Percentiles rank a stretch among this genome's conserved stretches.
Evolutionary conservation across 2,797 vertebrate species (phyloP).

Genomic region (Oreochromis grahami): DNA sequence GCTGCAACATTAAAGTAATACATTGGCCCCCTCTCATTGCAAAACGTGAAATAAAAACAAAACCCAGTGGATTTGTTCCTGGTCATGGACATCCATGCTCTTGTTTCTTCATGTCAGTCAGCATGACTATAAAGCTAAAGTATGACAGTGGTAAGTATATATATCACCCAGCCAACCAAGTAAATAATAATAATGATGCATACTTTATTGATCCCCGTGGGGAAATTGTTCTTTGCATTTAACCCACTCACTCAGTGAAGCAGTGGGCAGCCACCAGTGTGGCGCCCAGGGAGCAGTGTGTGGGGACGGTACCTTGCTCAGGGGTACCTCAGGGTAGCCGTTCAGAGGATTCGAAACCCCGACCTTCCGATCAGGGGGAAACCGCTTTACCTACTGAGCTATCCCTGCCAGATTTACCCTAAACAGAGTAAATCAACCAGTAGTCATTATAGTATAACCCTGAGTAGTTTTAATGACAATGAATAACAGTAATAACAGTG

Average conservation of each 20-base stretch:
- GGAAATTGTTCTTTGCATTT: too few species aligned
- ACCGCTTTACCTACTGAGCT: too few species aligned
- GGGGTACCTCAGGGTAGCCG: too few species aligned
- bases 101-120: not conserved
- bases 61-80: not conserved
- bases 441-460: not conserved
- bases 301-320: too few species aligned
- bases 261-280: too few species aligned
- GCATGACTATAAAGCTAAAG: not conserved
- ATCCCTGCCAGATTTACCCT: too few species aligned
- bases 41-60: not conserved
- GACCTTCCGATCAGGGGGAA: too few species aligned
- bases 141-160: not conserved
- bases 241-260: too few species aligned
- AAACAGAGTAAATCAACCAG: not conserved
- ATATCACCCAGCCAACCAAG: not conserved
- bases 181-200: not conserved
- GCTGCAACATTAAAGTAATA: fast-evolving
- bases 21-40: not conserved
- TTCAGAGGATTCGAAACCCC: too few species aligned
- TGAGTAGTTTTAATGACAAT: not conserved
- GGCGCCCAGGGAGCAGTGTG: too few species aligned
- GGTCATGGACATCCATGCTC: not conserved
- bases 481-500: not conserved
- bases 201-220: too few species aligned